Base-by-base conservation (phyloP, 2,797 vertebrate genomes). In the Peromyscus eremicus region DNA sequence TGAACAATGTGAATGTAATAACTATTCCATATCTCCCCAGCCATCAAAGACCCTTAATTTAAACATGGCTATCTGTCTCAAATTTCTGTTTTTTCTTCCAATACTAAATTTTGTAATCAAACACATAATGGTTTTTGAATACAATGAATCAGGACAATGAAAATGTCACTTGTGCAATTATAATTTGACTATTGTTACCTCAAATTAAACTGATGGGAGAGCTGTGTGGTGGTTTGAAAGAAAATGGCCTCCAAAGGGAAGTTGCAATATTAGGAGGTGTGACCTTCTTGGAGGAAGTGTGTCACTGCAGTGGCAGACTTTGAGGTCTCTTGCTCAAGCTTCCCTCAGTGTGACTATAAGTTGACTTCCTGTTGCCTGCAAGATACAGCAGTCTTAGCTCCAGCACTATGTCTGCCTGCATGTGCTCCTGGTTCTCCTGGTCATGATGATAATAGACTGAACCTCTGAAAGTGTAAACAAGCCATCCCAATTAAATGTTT, bases 341-440 rank as follows among this genome's bases (percentile, higher is more conserved):
- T 4, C 34, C 70, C 70, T 10, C n/a, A 21, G 3, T 37, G n/a
- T 71, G 70, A 71, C 34, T 37, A 7, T 71, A 19, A 71, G 4
- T 19, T 19, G 17, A 71, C n/a, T 37, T 37, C 8, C n/a, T 71
- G 8, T 37, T 37, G 68, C n/a, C n/a, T 21, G 1, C 8, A 71
- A 37, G 17, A 21, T 71, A 17, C 8, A 37, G 68, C 68, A 37
- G 68, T 19, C 34, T 9, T 2, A 34, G 6, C 3, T n/a, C 1
- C 16, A n/a, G 1, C 8, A 71, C 0, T 0, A 5, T 4, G 3
- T 37, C 16, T 71, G 17, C 68, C n/a, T 21, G 6, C 32, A 70
- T n/a, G 66, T n/a, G 5, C 2, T 70, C 2, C 34, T 70, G 34
- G n/a, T 19, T 70, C 16, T 70, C 1, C 34, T 70, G 34, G n/a